phyloP scores from a whole-genome alignment of 2,888 invertebrate species.

The Helobdella robusta region DNA sequence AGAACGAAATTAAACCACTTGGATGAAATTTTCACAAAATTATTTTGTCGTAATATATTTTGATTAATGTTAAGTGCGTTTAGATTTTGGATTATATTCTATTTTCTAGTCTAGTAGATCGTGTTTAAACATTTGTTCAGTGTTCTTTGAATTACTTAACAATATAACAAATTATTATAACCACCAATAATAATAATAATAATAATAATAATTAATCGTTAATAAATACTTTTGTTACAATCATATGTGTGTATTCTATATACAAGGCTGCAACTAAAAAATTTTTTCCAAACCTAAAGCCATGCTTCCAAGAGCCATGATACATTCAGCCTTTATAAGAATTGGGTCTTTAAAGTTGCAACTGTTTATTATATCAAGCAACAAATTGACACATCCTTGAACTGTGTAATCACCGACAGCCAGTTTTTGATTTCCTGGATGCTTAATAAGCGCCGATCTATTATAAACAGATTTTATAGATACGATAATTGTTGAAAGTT shows the following conservation, averaged over 20 bases:
- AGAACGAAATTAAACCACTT: too few species aligned
- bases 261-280: neutral
- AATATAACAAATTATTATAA: too few species aligned
- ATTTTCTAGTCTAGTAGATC: too few species aligned
- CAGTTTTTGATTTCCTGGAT: slow-evolving; percentile 17
- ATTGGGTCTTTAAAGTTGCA: neutral
- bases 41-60: too few species aligned
- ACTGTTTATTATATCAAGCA: neutral
- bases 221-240: neutral
- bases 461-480: neutral
- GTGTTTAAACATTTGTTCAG: too few species aligned
- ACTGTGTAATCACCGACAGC: slow-evolving; percentile 21
- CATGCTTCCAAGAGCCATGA: slow-evolving; percentile 10
- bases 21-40: too few species aligned
- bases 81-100: too few species aligned
- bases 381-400: slow-evolving; percentile 12
- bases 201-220: slow-evolving; percentile 5
- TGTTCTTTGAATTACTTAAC: too few species aligned
- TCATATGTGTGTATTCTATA: neutral
- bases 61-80: too few species aligned
- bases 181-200: neutral
- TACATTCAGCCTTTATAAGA: slow-evolving; percentile 3
- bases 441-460: slow-evolving; percentile 12
- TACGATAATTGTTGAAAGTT: too few species aligned
- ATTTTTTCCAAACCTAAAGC: neutral